Evolutionary conservation across 2,888 invertebrate genomes (phyloP).

Genomic region (Chrysina gloriosa): DNA sequence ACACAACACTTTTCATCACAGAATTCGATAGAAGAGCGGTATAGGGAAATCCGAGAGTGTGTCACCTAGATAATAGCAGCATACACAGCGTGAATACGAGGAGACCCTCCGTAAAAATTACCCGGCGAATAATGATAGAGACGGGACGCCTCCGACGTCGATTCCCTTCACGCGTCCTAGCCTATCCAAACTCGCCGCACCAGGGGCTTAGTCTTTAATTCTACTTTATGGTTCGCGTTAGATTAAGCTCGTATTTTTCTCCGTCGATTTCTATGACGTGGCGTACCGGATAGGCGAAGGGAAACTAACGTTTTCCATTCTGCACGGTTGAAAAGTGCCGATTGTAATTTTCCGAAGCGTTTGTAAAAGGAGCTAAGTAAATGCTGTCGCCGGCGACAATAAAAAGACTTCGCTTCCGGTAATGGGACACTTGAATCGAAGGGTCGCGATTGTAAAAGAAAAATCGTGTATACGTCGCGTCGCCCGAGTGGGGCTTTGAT

Average conservation of each 20-base stretch:
- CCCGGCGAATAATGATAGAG: conserved; percentile 35
- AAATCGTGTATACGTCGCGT: conserved; percentile 26
- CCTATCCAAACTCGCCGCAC: conserved; percentile 14
- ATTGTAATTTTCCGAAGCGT: conserved; percentile 29
- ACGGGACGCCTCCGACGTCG: not conserved
- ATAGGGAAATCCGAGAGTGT: conserved; percentile 15
- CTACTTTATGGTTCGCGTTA: conserved; percentile 50
- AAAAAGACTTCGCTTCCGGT: conserved; percentile 26
- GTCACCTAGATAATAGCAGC: conserved; percentile 32
- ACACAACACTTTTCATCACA: conserved; percentile 24
- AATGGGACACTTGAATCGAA: conserved; percentile 27
- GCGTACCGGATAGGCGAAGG: not conserved
- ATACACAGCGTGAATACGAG: not conserved
- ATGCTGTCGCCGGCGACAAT: conserved; percentile 16
- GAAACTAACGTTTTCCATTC: not conserved
- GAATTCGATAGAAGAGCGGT: not conserved
- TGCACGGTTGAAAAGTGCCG: not conserved
- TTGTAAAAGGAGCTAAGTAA: conserved; percentile 14
- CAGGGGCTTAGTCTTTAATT: conserved; percentile 47
- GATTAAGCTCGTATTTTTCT: conserved; percentile 50
- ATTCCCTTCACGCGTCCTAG: conserved; percentile 12
- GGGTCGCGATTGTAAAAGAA: conserved; percentile 29
- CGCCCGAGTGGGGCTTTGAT: conserved; percentile 14
- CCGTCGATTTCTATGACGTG: conserved; percentile 44
- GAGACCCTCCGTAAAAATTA: conserved; percentile 32